phyloP scores from a whole-genome alignment of 2,888 invertebrate species.

The Serrognathus titanus region DNA sequence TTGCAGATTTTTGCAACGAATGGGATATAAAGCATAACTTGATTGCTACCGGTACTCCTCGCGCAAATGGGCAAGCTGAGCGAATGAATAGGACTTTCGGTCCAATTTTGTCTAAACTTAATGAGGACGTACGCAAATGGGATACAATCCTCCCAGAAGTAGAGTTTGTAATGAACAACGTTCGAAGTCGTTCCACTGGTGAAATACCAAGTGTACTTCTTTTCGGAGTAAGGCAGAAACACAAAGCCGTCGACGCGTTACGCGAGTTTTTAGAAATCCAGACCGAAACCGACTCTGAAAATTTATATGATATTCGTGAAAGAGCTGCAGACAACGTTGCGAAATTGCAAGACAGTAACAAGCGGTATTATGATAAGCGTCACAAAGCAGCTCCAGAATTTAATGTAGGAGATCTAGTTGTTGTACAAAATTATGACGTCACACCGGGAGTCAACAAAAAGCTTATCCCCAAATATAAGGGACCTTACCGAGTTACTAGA shows the following conservation, averaged over 20 bases:
- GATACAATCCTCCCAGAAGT: constrained; percentile 24
- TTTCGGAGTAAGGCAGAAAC: constrained; percentile 31
- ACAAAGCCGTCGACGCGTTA: constrained; percentile 15
- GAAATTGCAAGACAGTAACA: constrained; percentile 25
- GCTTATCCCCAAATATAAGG: background rate
- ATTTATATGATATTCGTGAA: constrained; percentile 21
- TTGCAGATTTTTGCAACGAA: constrained; percentile 23
- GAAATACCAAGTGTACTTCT: constrained; percentile 29
- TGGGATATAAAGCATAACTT: constrained; percentile 26
- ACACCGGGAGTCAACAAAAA: constrained; percentile 17
- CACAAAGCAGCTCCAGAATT: constrained; percentile 25
- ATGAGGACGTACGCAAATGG: constrained; percentile 22
- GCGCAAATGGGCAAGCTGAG: constrained; percentile 36
- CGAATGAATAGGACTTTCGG: constrained; percentile 26
- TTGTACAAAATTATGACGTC: constrained; percentile 23
- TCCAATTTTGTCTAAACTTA: constrained; percentile 29
- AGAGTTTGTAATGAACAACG: constrained; percentile 22
- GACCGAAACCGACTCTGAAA: background rate
- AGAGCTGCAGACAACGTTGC: constrained; percentile 20
- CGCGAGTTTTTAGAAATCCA: constrained; percentile 6
- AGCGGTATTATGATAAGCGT: constrained; percentile 28
- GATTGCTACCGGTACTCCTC: constrained; percentile 30
- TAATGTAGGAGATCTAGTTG: constrained; percentile 22
- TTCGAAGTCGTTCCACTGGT: constrained; percentile 22
- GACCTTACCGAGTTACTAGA: background rate